Evolutionary conservation across 2,888 invertebrate genomes (phyloP), one percentile per base, ranked within the genome.

Genomic region (Patella depressa): DNA sequence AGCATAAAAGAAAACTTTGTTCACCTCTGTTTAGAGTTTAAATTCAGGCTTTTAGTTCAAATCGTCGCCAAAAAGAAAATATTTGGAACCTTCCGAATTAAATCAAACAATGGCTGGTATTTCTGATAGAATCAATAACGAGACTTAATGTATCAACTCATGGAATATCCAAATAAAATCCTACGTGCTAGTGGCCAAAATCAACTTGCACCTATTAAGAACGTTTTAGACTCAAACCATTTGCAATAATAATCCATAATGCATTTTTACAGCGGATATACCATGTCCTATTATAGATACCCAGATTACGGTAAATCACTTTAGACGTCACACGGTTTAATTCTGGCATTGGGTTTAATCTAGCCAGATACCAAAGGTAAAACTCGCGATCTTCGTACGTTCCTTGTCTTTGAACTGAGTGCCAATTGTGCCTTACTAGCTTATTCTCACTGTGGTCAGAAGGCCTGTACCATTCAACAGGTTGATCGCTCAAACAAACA

Each of bases 401-500:
- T 24, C 65, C 65, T 65, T 19, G 24, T 65, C 65, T 76, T 76
- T 76, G 76, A 76, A 70, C 71, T 72, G 72, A 29, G 76, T 76
- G 76, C 76, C 76, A 76, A 76, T 72, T 71, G 71, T 57, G 71
- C 71, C 55, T 70, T 55, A 24, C 59, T 19, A 76, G 53, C n/a
- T 76, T 72, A 19, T 72, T 55, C 24, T 54, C 45, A n/a, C 55
- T 53, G 57, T 76, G 76, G 76, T 76, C 76, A 76, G 71, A 29
- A 34, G 55, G 71, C 59, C 57, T 53, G 55, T 34, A 71, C 54
- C 45, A 55, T 24, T 45, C 71, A 72, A 55, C 59, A 34, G n/a
- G 57, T 71, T 76, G 71, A 76, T 76, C 76, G 29, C 72, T 55
- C 12, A 19, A 72, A 57, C 76, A 76, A 76, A 76, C 71, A 72